Percentiles rank a stretch among this genome's conserved stretches.
phyloP scores from a whole-genome alignment of 1,140 invertebrate species.

The Luehdorfia chinensis region DNA sequence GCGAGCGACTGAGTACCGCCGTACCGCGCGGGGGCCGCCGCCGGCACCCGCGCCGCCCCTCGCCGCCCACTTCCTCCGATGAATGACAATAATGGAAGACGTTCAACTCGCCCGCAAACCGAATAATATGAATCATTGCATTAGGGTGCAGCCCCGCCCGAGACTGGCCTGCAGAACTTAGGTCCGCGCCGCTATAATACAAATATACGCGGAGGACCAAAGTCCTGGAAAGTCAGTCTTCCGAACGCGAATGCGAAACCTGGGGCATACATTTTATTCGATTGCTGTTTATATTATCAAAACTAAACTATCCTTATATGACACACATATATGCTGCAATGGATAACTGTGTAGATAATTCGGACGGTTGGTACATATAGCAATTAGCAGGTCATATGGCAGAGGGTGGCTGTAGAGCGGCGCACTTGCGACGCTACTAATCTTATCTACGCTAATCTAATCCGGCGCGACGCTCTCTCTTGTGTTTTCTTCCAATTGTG shows the following conservation, averaged over 20 bases:
- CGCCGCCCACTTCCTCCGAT: constrained; percentile 74
- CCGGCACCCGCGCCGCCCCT: constrained; percentile 61
- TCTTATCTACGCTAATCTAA: constrained; percentile 72
- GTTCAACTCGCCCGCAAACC: constrained; percentile 76
- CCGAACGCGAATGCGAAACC: too few relatives aligned
- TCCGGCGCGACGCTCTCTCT: constrained; percentile 65
- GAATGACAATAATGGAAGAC: constrained; percentile 77
- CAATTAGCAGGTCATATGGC: constrained; percentile 56
- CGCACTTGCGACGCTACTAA: constrained; percentile 55
- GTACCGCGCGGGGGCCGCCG: constrained; percentile 39
- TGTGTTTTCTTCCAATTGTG: constrained; percentile 74
- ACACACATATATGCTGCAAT: too few relatives aligned
- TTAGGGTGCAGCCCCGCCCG: constrained; percentile 74
- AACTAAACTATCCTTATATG: too few relatives aligned
- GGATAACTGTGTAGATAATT: not conserved
- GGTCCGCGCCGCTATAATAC: constrained; percentile 28
- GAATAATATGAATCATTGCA: constrained; percentile 77
- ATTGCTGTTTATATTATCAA: too few relatives aligned
- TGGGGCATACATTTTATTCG: too few relatives aligned
- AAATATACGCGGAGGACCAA: not conserved
- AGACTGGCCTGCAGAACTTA: constrained; percentile 48
- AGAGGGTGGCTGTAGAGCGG: constrained; percentile 31
- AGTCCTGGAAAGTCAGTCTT: too few relatives aligned
- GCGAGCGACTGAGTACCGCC: constrained; percentile 63
- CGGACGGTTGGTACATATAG: constrained; percentile 8